Conservation (phyloP, 2,888 invertebrate genomes). For the Agrotis clavis region DNA sequence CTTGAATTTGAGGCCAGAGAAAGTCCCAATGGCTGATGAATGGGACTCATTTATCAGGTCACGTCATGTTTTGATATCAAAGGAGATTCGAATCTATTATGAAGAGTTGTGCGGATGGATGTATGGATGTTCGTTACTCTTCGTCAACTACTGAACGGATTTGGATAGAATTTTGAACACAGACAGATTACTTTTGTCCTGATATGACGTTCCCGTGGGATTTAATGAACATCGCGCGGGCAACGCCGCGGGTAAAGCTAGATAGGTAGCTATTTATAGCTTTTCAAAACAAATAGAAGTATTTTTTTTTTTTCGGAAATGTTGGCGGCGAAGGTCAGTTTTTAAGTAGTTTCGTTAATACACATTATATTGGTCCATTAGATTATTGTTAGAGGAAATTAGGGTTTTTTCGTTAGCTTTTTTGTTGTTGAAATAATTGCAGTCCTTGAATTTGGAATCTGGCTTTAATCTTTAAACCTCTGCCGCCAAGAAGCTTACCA, state of each 20-base stretch:
- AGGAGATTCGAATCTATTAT: neutral
- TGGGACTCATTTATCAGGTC: conserved; percentile 30
- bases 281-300: conserved; percentile 10
- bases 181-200: too few species aligned
- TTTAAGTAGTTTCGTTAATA: conserved; percentile 31
- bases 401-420: conserved; percentile 9
- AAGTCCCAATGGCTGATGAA: conserved; percentile 51
- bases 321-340: conserved; percentile 37
- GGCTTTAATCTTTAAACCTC: neutral
- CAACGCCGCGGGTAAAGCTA: too few species aligned
- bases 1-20: conserved; percentile 59
- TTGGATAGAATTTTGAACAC: too few species aligned
- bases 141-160: too few species aligned
- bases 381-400: conserved; percentile 50
- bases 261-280: neutral
- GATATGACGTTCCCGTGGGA: too few species aligned
- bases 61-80: conserved; percentile 14
- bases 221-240: too few species aligned
- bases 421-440: conserved; percentile 26
- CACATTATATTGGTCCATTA: conserved; percentile 31
- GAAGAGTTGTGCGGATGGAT: neutral
- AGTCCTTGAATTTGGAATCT: conserved; percentile 13
- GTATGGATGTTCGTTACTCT: too few species aligned
- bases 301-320: conserved; percentile 46
- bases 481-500: neutral